These are phyloP conservation scores for Orchestes rusci DNA, from an alignment of 2,888 invertebrate genomes.

Conservation along the genomic window DNA sequence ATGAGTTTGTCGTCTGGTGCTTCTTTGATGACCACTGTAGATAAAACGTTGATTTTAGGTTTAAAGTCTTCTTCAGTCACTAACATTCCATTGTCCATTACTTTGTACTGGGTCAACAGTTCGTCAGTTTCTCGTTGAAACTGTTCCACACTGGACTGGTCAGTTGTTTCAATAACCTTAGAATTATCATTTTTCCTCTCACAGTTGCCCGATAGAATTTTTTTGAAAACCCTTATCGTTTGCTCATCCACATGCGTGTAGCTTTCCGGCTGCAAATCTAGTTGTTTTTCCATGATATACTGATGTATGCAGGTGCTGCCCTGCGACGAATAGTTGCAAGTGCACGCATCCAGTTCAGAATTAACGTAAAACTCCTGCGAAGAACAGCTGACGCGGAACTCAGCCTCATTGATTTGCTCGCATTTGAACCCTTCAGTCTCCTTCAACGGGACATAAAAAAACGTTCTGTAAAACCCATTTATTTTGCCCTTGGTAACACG, in stretches of 20 bases:
- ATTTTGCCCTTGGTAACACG: slow-evolving; percentile 11
- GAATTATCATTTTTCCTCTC: no score
- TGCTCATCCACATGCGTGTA: slow-evolving; percentile 13
- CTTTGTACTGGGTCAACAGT: slow-evolving; percentile 9
- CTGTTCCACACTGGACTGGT: no score
- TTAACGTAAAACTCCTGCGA: slow-evolving; percentile 13
- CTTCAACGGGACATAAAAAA: slow-evolving; percentile 13
- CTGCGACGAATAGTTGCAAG: slow-evolving; percentile 12
- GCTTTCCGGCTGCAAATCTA: slow-evolving; percentile 13
- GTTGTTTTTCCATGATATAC: slow-evolving; percentile 13
- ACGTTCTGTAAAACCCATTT: slow-evolving; percentile 17
- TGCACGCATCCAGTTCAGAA: slow-evolving; percentile 15
- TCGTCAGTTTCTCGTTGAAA: neutral
- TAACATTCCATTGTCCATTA: slow-evolving; percentile 11
- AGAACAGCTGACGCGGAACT: slow-evolving; percentile 10
- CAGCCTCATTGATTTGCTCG: slow-evolving; percentile 10
- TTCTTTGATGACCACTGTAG: slow-evolving; percentile 15
- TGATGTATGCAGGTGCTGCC: slow-evolving; percentile 16
- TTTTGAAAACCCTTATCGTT: slow-evolving; percentile 8
- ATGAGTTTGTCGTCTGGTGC: no score
- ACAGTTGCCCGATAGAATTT: slow-evolving; percentile 10
- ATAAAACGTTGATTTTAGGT: slow-evolving; percentile 11
- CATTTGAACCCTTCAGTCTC: slow-evolving; percentile 9
- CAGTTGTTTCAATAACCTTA: no score
- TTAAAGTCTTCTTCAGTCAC: neutral